A percentile compares a stretch with the other conserved stretches of the same genome.
Evolutionary conservation across 2,113 vertebrate species (phyloP).

Genomic region (Cyanoliseus patagonus): DNA sequence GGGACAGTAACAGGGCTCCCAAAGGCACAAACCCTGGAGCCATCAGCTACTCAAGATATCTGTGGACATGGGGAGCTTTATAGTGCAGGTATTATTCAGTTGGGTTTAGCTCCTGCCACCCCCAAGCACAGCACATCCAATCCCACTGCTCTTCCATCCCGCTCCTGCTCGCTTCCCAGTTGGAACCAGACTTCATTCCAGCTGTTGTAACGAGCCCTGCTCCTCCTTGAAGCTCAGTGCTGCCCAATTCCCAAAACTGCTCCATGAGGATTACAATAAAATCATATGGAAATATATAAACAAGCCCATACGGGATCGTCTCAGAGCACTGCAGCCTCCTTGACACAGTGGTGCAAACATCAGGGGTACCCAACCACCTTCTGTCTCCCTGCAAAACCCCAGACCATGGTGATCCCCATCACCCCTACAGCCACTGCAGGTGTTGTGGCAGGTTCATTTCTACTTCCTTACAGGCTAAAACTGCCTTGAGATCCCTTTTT

Average conservation of each 20-base stretch:
- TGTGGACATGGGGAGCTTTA: background rate
- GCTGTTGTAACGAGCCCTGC: background rate
- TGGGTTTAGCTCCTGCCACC: background rate
- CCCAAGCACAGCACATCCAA: background rate
- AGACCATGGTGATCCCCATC: background rate
- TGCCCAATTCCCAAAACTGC: background rate
- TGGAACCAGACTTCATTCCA: background rate
- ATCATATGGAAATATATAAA: rapidly evolving
- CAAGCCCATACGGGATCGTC: background rate
- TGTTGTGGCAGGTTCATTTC: rapidly evolving
- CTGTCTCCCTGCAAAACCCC: background rate
- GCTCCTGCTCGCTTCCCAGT: background rate
- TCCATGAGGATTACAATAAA: background rate
- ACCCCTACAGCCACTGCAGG: background rate
- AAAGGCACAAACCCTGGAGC: background rate
- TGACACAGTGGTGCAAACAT: rapidly evolving
- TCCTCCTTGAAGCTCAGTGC: background rate
- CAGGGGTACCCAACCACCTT: background rate
- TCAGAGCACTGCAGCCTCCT: background rate
- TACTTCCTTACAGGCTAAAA: background rate
- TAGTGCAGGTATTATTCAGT: background rate
- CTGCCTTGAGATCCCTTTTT: background rate
- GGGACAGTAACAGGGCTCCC: background rate
- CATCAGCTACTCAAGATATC: background rate
- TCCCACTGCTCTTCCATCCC: background rate